Conservation (phyloP, 2,113 vertebrate genomes). For the Ciconia maguari region DNA sequence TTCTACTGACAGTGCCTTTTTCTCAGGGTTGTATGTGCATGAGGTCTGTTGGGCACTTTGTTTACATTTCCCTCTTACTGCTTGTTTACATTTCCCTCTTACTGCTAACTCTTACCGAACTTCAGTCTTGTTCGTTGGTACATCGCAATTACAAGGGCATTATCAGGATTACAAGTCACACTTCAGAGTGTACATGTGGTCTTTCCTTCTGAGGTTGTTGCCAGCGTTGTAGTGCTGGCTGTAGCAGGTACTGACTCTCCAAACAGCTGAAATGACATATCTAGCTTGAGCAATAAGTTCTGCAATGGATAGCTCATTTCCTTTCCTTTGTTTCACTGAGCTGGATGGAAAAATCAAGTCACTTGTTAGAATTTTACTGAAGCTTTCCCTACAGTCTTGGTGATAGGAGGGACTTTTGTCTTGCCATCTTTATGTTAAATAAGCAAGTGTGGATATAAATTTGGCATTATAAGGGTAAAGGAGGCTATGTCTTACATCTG, state of each 20-base stretch:
- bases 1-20: neutral
- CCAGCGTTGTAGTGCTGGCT: neutral
- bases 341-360: slow-evolving; percentile 1
- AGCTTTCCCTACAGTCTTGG: neutral
- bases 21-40: neutral
- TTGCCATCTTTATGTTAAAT: neutral
- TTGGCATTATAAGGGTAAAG: neutral
- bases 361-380: neutral
- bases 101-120: neutral
- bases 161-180: neutral
- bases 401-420: neutral
- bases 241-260: neutral
- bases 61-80: neutral
- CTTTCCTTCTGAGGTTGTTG: neutral
- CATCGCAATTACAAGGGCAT: neutral
- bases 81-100: neutral
- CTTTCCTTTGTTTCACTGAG: neutral
- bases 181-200: neutral
- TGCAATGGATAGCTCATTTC: neutral
- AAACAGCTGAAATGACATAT: neutral
- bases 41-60: neutral
- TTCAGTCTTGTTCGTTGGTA: neutral
- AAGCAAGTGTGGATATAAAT: neutral
- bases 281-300: neutral
- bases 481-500: neutral